phyloP scores from a whole-genome alignment of 1,140 invertebrate species.

The Manduca sexta region DNA sequence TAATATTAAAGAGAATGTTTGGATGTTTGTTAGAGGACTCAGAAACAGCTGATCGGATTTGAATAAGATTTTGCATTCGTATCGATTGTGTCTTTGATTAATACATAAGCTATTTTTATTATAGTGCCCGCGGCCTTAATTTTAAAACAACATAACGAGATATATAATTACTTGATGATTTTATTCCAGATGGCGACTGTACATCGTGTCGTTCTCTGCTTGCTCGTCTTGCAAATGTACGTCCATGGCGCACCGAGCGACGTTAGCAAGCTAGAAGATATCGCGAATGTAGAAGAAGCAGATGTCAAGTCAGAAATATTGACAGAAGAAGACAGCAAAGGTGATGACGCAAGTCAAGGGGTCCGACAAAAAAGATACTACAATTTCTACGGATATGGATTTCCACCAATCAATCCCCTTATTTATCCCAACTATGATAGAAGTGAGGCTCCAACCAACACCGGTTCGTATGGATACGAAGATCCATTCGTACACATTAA shows the following conservation, averaged over 20 bases:
- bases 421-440: conserved; percentile 24
- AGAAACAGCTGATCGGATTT: too few species aligned
- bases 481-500: conserved; percentile 34
- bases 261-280: conserved; percentile 15
- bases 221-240: conserved; percentile 18
- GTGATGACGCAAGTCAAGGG: conserved; percentile 11
- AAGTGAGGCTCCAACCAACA: conserved; percentile 28
- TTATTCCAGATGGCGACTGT: conserved; percentile 16
- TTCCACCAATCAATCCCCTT: conserved; percentile 25
- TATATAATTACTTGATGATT: neutral
- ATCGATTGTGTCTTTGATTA: too few species aligned
- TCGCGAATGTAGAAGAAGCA: conserved; percentile 5
- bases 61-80: too few species aligned
- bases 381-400: conserved; percentile 31
- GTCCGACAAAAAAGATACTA: conserved; percentile 48
- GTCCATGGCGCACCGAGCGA: conserved; percentile 16
- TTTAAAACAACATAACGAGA: too few species aligned
- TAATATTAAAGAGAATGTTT: too few species aligned
- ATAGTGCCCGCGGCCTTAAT: too few species aligned
- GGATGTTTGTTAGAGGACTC: too few species aligned
- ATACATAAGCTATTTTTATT: too few species aligned
- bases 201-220: conserved; percentile 8
- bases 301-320: conserved; percentile 3
- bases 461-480: conserved; percentile 26
- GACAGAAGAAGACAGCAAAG: conserved; percentile 8